Conservation (phyloP, 2,113 vertebrate species). For the mouse (Mus musculus) region GRCm39 chr2:128705001-128705500, state of each 20-base stretch:
- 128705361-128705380: too few species aligned
- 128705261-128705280: not conserved
- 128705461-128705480: not conserved
- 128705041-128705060: not conserved
- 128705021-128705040: not conserved
- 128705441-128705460: not conserved
- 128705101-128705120: not conserved
- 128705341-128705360: too few species aligned
- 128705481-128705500: not conserved
- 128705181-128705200: not conserved
- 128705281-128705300: not conserved
- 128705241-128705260: not conserved
- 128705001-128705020: not conserved
- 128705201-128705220: not conserved
- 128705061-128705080: not conserved
- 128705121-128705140: not conserved
- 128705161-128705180: not conserved
- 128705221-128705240: not conserved
- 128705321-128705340: too few species aligned
- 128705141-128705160: not conserved
- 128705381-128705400: not conserved
- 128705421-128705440: not conserved
- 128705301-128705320: not conserved
- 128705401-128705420: not conserved
- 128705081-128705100: not conserved